Evolutionary conservation across 92 coral and sea anemone genomes (phyloP).

Genomic region (Epizoanthus stellaris): DNA sequence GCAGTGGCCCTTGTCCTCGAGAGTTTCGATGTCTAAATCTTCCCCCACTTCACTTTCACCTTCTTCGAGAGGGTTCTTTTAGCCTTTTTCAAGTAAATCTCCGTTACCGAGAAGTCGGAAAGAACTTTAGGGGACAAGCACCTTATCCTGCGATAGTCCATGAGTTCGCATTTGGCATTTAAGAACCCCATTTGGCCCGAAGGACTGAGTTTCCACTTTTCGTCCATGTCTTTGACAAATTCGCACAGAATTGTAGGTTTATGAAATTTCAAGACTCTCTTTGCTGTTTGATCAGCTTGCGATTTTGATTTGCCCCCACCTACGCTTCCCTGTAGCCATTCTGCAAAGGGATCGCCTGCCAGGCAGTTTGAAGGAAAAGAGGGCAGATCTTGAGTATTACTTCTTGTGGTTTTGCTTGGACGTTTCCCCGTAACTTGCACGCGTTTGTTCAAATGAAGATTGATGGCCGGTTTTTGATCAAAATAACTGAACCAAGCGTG

Average conservation of each 20-base stretch:
- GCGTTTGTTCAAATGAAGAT: no score
- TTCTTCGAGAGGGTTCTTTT: constrained; percentile 58
- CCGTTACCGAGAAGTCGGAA: constrained; percentile 46
- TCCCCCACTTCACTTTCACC: constrained; percentile 57
- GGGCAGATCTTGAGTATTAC: neutral
- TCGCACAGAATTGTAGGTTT: constrained; percentile 46
- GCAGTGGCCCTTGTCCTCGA: constrained; percentile 65
- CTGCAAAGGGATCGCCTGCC: constrained; percentile 30
- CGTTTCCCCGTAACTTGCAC: no score
- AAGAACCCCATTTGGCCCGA: no score
- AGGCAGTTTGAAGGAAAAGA: constrained; percentile 35
- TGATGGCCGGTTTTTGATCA: no score
- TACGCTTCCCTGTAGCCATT: constrained; percentile 60
- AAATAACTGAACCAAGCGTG: no score
- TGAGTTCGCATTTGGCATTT: no score
- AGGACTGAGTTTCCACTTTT: no score
- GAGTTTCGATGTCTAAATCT: constrained; percentile 65
- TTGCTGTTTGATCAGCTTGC: constrained; percentile 46
- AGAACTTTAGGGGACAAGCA: constrained; percentile 36
- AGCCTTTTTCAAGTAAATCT: constrained; percentile 55
- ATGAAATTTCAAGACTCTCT: constrained; percentile 45
- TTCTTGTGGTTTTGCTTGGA: no score
- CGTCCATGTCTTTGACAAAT: no score
- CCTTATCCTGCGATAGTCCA: no score
- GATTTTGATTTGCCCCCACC: constrained; percentile 46